Conservation (phyloP, 1,140 invertebrate species). For the Calosoma granatense region DNA sequence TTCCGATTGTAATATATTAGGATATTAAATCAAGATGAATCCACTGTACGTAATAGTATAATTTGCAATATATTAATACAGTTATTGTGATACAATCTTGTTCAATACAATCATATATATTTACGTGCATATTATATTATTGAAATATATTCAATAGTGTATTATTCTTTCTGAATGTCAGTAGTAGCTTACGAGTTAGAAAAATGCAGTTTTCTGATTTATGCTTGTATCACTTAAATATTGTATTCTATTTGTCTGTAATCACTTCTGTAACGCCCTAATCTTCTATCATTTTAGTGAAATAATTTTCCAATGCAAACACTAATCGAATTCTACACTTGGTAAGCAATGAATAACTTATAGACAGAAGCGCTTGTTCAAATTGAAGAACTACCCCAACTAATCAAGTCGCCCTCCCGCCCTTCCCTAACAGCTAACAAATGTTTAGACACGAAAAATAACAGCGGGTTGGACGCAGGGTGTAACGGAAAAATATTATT, state of each 20-base stretch:
- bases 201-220: too few species aligned
- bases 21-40: too few species aligned
- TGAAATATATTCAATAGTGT: too few species aligned
- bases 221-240: too few species aligned
- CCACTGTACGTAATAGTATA: too few species aligned
- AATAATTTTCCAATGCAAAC: not conserved
- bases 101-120: too few species aligned
- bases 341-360: not conserved
- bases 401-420: not conserved
- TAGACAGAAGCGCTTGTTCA: not conserved
- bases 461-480: not conserved
- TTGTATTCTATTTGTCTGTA: not conserved
- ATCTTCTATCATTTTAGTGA: not conserved
- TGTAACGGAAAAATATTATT: not conserved
- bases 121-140: too few species aligned
- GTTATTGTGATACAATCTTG: too few species aligned
- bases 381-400: slow-evolving; percentile 1
- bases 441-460: not conserved
- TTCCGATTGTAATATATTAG: too few species aligned
- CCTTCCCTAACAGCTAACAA: not conserved
- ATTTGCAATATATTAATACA: too few species aligned
- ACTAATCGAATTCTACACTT: not conserved
- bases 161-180: too few species aligned
- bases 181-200: too few species aligned
- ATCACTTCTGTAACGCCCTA: not conserved